Conservation (phyloP, 1,140 invertebrate genomes). For the Parapsyche elsis region DNA sequence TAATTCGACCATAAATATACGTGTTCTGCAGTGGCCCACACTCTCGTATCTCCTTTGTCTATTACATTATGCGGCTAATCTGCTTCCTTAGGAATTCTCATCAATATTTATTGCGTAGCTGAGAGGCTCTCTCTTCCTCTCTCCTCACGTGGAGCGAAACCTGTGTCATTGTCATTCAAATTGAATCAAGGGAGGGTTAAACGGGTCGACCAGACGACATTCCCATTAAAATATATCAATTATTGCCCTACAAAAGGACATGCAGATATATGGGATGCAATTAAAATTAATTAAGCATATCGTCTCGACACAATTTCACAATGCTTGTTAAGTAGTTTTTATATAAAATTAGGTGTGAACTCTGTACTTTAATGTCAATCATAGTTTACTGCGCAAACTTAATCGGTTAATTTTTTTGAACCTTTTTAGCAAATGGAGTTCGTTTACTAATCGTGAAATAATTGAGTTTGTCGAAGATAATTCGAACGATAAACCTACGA, state of each 20-base stretch:
- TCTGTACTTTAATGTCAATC: too few relatives aligned
- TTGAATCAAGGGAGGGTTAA: conserved; percentile 5
- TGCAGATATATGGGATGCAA: too few relatives aligned
- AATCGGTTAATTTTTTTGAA: background rate
- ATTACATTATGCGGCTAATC: conserved; percentile 16
- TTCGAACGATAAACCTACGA: background rate
- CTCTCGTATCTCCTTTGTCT: background rate
- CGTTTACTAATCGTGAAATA: background rate
- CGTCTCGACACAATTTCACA: too few relatives aligned
- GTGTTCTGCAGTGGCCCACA: background rate
- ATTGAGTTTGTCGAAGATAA: background rate
- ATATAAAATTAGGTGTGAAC: too few relatives aligned
- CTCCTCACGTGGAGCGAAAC: background rate
- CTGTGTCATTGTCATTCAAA: conserved; percentile 20
- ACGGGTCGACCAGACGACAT: background rate
- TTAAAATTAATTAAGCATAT: too few relatives aligned
- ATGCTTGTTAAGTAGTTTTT: too few relatives aligned
- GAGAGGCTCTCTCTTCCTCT: background rate
- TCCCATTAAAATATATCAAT: conserved; percentile 17
- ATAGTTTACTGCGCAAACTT: too few relatives aligned
- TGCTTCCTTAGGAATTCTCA: background rate
- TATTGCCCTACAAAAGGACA: background rate
- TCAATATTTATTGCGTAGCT: conserved; percentile 17
- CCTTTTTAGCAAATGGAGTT: background rate
- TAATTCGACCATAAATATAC: background rate